Conservation (phyloP, 2,888 invertebrate genomes). For the Podotricha telesiphe region DNA sequence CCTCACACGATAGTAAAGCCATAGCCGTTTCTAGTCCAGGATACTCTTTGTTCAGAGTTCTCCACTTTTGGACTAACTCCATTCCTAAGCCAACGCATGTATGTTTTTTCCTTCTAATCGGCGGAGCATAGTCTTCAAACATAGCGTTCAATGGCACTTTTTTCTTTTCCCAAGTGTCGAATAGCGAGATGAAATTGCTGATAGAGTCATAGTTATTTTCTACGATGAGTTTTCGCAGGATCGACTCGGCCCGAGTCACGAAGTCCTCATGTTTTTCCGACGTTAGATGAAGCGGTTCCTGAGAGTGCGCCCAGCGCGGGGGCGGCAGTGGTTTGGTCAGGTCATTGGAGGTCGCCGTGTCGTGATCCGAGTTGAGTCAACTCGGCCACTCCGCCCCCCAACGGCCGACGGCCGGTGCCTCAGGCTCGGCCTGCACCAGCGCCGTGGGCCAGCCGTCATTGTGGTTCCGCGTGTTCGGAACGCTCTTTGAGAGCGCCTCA, state of each 20-base stretch:
- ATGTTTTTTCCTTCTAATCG: slow-evolving; percentile 90
- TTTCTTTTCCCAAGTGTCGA: slow-evolving; percentile 85
- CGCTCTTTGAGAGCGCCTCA: slow-evolving; percentile 85
- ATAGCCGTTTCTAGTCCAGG: slow-evolving; percentile 86
- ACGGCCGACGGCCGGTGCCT: slow-evolving; percentile 91
- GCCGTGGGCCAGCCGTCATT: slow-evolving; percentile 57
- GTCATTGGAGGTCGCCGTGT: slow-evolving; percentile 59
- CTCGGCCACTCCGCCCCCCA: slow-evolving; percentile 98
- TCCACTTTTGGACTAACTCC: slow-evolving; percentile 88
- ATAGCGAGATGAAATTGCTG: slow-evolving; percentile 90
- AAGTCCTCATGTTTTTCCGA: slow-evolving; percentile 89
- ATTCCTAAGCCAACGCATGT: slow-evolving; percentile 95
- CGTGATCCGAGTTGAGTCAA: slow-evolving; percentile 92
- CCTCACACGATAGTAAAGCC: slow-evolving; percentile 92
- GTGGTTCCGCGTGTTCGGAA: slow-evolving; percentile 52
- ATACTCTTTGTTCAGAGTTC: slow-evolving; percentile 83
- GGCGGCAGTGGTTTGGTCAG: slow-evolving; percentile 61
- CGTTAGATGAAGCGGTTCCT: slow-evolving; percentile 56
- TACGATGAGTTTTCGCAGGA: slow-evolving; percentile 90
- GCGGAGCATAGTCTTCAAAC: slow-evolving; percentile 90
- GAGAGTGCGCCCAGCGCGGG: slow-evolving; percentile 69
- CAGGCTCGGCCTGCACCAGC: slow-evolving; percentile 79
- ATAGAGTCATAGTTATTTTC: slow-evolving; percentile 95
- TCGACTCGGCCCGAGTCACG: slow-evolving; percentile 90
- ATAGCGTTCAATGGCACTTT: slow-evolving; percentile 86